A percentile compares a stretch with the other conserved stretches of the same genome.
Conservation (phyloP, 2,113 vertebrate genomes). For the Campylomormyrus numenius region DNA sequence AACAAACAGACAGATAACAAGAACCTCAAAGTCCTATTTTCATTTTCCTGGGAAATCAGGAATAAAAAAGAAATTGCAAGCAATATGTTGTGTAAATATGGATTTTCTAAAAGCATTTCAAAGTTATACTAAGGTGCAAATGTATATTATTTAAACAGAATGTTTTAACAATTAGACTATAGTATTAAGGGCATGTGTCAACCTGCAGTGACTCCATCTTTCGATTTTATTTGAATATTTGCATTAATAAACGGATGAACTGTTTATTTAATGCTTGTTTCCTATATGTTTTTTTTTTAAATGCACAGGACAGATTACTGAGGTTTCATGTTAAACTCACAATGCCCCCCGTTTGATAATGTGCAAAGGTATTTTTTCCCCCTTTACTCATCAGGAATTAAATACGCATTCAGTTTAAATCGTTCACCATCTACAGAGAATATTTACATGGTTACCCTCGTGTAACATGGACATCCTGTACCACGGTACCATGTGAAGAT, state of each 20-base stretch:
- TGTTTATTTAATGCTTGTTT: constrained; percentile 42
- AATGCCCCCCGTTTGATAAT: background rate
- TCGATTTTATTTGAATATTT: constrained; percentile 47
- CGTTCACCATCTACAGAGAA: background rate
- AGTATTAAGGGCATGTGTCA: constrained; percentile 53
- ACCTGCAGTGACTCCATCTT: constrained; percentile 24
- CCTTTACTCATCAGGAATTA: background rate
- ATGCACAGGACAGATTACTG: background rate
- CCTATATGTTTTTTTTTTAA: background rate
- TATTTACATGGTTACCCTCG: background rate
- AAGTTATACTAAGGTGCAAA: constrained; percentile 12
- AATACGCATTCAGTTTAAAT: background rate
- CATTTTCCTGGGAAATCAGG: constrained; percentile 27
- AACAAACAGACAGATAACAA: constrained; percentile 11
- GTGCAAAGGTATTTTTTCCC: background rate
- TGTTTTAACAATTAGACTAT: constrained; percentile 57
- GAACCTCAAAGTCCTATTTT: constrained; percentile 43
- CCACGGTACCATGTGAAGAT: background rate
- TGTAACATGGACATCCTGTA: background rate
- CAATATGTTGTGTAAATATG: constrained; percentile 65
- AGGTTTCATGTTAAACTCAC: background rate
- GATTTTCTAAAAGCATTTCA: constrained; percentile 41
- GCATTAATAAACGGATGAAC: constrained; percentile 44
- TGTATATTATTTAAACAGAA: constrained; percentile 35
- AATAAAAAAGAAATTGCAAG: constrained; percentile 39